Conservation (phyloP, 2,113 vertebrate species). For the Siphamia tubifer region DNA sequence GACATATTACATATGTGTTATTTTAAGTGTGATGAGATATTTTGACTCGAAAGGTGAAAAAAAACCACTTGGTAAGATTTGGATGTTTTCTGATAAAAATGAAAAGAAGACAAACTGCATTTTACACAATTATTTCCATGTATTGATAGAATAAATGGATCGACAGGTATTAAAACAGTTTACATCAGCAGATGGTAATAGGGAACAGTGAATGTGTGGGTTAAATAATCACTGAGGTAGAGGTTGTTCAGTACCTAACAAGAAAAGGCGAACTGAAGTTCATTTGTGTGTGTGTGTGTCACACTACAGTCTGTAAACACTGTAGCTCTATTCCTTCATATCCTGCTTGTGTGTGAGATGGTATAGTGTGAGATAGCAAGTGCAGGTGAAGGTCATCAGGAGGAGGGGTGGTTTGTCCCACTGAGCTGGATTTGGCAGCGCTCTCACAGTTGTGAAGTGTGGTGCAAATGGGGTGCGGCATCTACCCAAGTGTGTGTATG, state of each 20-base stretch:
- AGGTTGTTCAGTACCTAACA: background rate
- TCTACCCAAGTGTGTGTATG: constrained; percentile 3
- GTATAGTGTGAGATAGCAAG: no score
- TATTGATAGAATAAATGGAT: no score
- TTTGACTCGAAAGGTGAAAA: no score
- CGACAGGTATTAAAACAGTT: no score
- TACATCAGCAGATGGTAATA: no score
- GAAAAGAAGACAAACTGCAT: no score
- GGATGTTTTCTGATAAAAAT: no score
- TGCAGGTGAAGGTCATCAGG: constrained; percentile 62
- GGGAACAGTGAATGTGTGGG: no score
- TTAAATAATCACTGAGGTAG: background rate
- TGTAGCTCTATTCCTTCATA: background rate
- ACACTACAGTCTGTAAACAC: background rate
- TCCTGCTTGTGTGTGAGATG: constrained; percentile 9
- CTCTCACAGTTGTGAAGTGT: constrained; percentile 26
- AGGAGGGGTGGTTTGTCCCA: constrained; percentile 32
- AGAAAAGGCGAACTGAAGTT: background rate
- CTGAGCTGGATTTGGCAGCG: constrained; percentile 51
- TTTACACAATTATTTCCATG: no score
- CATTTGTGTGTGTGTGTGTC: background rate
- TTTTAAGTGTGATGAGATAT: no score
- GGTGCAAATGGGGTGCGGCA: constrained; percentile 17
- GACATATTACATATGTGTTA: no score
- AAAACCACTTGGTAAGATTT: no score